Evolutionary conservation across 2,888 invertebrate species (phyloP).

Genomic region (Hirtodrosophila duncani): DNA sequence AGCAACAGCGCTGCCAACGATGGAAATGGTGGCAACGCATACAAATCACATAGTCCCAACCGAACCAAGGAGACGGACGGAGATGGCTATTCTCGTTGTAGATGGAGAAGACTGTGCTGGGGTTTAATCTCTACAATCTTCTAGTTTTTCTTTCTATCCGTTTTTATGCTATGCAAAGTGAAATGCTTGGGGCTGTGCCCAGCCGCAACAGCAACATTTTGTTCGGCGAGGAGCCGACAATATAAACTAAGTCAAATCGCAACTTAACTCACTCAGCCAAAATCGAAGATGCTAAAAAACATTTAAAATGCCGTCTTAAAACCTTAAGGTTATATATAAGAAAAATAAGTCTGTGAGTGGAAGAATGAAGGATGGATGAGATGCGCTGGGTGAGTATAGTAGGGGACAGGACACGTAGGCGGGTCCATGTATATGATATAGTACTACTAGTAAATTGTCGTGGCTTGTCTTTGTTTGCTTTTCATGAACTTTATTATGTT

Average conservation of each 20-base stretch:
- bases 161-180: conserved; percentile 60
- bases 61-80: conserved; percentile 16
- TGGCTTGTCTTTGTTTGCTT: conserved; percentile 34
- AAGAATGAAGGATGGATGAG: not conserved
- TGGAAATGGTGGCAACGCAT: conserved; percentile 48
- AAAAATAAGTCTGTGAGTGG: not conserved
- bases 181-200: conserved; percentile 43
- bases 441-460: conserved; percentile 46
- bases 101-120: conserved; percentile 6
- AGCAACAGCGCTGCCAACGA: no score
- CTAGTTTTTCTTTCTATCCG: no score
- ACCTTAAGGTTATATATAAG: not conserved
- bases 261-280: conserved; percentile 32
- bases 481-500: conserved; percentile 31
- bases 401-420: not conserved
- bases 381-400: not conserved
- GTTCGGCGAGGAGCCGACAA: conserved; percentile 29
- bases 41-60: conserved; percentile 52
- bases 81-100: conserved; percentile 5
- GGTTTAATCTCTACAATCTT: conserved; percentile 56
- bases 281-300: conserved; percentile 48
- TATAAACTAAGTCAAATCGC: no score
- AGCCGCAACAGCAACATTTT: conserved; percentile 15
- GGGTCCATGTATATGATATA: conserved; percentile 4
- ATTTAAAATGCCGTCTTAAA: no score